Base-by-base conservation (phyloP, 2,797 vertebrate genomes). In the Anisognathus igniventris region DNA sequence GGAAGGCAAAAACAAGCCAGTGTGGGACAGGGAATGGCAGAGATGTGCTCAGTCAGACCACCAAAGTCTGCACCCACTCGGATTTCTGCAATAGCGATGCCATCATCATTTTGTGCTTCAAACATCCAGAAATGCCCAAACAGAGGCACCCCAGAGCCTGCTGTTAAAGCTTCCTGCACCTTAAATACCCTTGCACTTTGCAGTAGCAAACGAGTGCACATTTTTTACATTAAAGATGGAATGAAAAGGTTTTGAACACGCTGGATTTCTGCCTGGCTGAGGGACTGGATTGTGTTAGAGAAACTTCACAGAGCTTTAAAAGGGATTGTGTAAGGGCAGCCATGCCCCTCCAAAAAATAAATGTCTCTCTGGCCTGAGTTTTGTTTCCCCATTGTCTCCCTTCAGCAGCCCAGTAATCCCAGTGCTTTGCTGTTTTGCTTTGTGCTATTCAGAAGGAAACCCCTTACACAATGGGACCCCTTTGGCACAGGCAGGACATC, bases 391-490 rank as follows among this genome's bases (percentile, higher is more conserved):
- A 95, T 97, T 96, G 96, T 97, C 60, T 95, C 77, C 56, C 94
- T 92, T 91, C 86, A 92, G 90, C 91, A 93, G 93, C 81, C 88
- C 77, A 91, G 90, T 95, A 95, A 96, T 96, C 92, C 95, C 89
- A 87, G 61, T n/a, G 88, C 88, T 96, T 72, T 1, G 12, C 82
- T 93, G 95, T 90, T 97, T 92, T 83, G 74, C 93, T 95, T 88
- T 93, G 89, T 85, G 67, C 96, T 96, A 96, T 97, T 97, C 96
- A 97, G 88, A 90, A 91, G 72, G 90, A 91, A 97, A 93, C 90
- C 72, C 92, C 66, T 94, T 65, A 85, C 66, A 96, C 96, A 97
- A 96, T 95, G 88, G 50, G 80, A 86, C 75, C 91, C 86, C 78
- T 92, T 89, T 94, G 95, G 93, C 88, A 87, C 83, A 76, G 93